A percentile compares a stretch with the other conserved stretches of the same genome.
phyloP scores from a whole-genome alignment of 92 coral and sea anemone species.

The Nematostella vectensis region DNA sequence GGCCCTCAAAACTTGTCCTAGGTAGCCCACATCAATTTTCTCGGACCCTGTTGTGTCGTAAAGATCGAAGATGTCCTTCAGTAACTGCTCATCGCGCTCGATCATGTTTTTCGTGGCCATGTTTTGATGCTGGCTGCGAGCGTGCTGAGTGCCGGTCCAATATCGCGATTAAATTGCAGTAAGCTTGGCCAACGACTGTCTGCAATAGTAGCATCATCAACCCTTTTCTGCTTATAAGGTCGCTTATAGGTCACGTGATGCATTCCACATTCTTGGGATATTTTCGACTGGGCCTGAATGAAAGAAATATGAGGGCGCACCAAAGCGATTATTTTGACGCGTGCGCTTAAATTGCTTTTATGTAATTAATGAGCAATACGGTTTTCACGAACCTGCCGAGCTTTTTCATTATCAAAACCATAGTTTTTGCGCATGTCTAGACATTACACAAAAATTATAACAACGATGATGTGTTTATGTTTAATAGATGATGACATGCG shows the following conservation, averaged over 20 bases:
- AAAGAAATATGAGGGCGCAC: too few relatives aligned
- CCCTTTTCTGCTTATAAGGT: not conserved
- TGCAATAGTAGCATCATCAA: not conserved
- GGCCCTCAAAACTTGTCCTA: slow-evolving; percentile 82
- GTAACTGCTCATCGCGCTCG: slow-evolving; percentile 62
- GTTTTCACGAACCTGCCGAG: too few relatives aligned
- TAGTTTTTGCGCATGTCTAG: too few relatives aligned
- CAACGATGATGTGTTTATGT: too few relatives aligned
- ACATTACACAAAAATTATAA: too few relatives aligned
- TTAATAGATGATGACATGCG: too few relatives aligned
- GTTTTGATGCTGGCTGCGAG: slow-evolving; percentile 4
- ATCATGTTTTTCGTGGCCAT: slow-evolving; percentile 45
- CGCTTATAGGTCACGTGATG: not conserved
- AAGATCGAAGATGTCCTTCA: slow-evolving; percentile 78
- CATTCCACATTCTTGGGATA: not conserved
- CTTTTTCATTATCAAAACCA: too few relatives aligned
- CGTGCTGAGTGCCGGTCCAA: not conserved
- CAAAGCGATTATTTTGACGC: too few relatives aligned
- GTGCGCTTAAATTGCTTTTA: too few relatives aligned
- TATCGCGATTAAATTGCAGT: not conserved
- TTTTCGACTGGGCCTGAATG: not conserved
- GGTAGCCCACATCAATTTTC: slow-evolving; percentile 55
- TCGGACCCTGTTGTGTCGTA: slow-evolving; percentile 84
- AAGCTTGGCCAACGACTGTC: not conserved
- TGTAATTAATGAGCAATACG: too few relatives aligned